These are phyloP conservation scores for Mesorhabditis spiculigera DNA, from an alignment of 2,888 invertebrate species.

Conservation along the genomic window DNA sequence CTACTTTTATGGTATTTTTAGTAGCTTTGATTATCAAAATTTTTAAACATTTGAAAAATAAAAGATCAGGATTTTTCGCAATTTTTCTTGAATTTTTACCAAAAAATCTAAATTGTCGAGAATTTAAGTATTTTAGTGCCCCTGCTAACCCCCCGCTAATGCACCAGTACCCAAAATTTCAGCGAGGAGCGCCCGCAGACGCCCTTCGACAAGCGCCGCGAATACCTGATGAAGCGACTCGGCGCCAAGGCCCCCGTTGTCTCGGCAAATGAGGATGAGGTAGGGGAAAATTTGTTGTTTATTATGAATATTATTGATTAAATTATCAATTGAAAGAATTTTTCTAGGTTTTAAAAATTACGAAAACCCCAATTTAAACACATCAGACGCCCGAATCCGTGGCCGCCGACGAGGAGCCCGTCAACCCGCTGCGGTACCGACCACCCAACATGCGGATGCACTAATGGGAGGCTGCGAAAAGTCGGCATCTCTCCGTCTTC, in stretches of 20 bases:
- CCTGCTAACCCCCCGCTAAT: background rate
- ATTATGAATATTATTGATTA: no score
- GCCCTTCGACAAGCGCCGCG: constrained; percentile 17
- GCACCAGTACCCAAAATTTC: background rate
- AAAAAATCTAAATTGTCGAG: background rate
- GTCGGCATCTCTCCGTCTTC: no score
- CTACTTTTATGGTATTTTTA: no score
- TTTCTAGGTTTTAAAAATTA: background rate
- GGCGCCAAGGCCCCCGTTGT: constrained; percentile 11
- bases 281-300: background rate
- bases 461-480: no score
- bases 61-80: background rate
- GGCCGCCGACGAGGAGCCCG: constrained; percentile 23
- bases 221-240: constrained; percentile 20
- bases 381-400: background rate
- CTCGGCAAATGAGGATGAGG: background rate
- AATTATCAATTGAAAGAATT: no score
- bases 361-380: background rate
- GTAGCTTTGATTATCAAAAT: no score
- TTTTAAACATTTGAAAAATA: no score
- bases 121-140: background rate
- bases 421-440: constrained; percentile 53
- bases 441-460: constrained; percentile 23
- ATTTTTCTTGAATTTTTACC: constrained; percentile 7
- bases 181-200: constrained; percentile 3